phyloP scores from a whole-genome alignment of 2,797 vertebrate genomes.

The Silurus lanzhouensis region DNA sequence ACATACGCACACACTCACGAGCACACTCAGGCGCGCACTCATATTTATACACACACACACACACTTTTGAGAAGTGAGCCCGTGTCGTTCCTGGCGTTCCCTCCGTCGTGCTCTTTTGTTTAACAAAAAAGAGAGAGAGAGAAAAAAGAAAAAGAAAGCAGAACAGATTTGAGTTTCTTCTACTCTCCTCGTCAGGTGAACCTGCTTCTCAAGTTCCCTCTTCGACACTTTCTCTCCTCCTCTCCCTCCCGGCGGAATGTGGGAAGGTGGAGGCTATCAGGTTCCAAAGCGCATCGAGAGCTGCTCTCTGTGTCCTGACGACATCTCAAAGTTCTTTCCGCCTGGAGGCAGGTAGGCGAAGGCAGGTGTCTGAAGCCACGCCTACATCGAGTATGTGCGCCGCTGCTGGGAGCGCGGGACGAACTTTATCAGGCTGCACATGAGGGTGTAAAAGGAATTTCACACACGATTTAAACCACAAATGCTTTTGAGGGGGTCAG shows the following conservation, averaged over 20 bases:
- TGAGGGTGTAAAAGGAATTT: neutral
- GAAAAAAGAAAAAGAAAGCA: slow-evolving; percentile 5
- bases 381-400: slow-evolving; percentile 55
- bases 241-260: slow-evolving; percentile 42
- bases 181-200: slow-evolving; percentile 60
- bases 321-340: slow-evolving; percentile 66
- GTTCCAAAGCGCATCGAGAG: slow-evolving; percentile 48
- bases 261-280: slow-evolving; percentile 26
- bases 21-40: neutral
- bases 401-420: slow-evolving; percentile 39
- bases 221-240: slow-evolving; percentile 30
- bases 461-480: neutral
- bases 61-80: neutral
- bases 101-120: slow-evolving; percentile 63
- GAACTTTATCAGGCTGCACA: slow-evolving; percentile 11
- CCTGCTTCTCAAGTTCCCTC: slow-evolving; percentile 58
- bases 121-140: slow-evolving; percentile 27
- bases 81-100: slow-evolving; percentile 18
- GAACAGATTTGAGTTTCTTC: slow-evolving; percentile 64
- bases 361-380: slow-evolving; percentile 75
- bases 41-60: accelerated
- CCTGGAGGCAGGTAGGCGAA: slow-evolving; percentile 67
- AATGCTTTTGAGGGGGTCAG: neutral
- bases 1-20: neutral
- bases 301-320: slow-evolving; percentile 53